Base-by-base conservation (phyloP, 2,797 vertebrate species). In the Catamblyrhynchus diadema region DNA sequence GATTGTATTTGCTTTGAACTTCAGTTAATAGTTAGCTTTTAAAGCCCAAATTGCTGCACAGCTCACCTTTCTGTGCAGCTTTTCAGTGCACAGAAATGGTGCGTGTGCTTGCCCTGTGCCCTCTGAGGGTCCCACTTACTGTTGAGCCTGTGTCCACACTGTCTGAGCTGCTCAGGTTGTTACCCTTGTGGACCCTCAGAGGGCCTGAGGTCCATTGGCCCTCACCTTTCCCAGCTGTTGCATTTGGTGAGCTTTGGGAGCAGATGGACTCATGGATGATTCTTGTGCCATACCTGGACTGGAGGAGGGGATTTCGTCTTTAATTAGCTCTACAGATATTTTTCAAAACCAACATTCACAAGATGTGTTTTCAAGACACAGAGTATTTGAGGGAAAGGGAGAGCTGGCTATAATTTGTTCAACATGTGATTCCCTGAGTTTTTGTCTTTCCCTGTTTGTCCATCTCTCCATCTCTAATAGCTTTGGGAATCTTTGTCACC, bases 1-100 rank as follows among this genome's bases (percentile, higher is more conserved):
- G 86, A 27, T 23, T 66, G 27, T 75, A 20, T 86, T 79, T 94
- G 62, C 48, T 50, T 79, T 90, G 73, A 91, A 75, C 37, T 69
- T 81, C 70, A 64, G 51, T 72, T 86, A 77, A 81, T 44, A 57
- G 82, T 44, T 66, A 42, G 41, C 56, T 79, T 19, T 67, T 70
- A 88, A 88, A 86, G 66, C 70, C 51, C 59, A 32, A 3, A 86
- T 91, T 77, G 62, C 66, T 2, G 9, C 28, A 41, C 4, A 44
- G 61, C 47, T 87, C 1, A 1, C 72, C 33, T 61, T 39, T 60
- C 50, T 80, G 1, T 53, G 66, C 71, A 27, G 69, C 50, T 86
- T 73, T 77, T 86, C 51, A 53, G 47, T 5, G 27, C 23, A 3
- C 27, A 59, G 77, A 35, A 39, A 24, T 22, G 30, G 51, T 59